Conservation (phyloP, 2,888 invertebrate species). For the Caenorhabditis sp. region DNA sequence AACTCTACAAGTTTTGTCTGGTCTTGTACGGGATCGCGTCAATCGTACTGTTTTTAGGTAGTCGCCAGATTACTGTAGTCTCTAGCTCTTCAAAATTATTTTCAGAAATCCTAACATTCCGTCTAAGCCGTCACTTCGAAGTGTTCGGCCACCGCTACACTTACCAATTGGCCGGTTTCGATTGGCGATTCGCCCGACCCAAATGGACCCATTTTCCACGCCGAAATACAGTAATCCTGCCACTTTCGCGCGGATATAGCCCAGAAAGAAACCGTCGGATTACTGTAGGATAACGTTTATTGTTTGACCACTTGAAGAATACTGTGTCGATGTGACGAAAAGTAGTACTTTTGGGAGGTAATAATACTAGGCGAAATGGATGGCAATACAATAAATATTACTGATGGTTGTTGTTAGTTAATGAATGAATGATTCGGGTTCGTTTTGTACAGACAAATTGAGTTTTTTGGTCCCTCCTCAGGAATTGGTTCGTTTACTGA, state of each 20-base stretch:
- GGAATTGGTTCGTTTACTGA: conserved; percentile 38
- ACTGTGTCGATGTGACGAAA: conserved; percentile 22
- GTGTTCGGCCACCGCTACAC: conserved; percentile 37
- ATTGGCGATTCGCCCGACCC: conserved; percentile 47
- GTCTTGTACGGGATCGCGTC: conserved; percentile 17
- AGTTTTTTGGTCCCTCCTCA: neutral
- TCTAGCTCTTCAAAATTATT: neutral
- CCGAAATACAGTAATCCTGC: conserved; percentile 52
- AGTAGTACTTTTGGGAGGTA: conserved; percentile 22
- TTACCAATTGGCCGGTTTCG: conserved; percentile 34
- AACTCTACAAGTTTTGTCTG: conserved; percentile 47
- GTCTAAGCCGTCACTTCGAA: conserved; percentile 21
- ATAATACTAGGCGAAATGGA: conserved; percentile 25
- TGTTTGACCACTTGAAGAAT: conserved; percentile 9
- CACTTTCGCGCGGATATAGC: conserved; percentile 32
- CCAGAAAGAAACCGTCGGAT: conserved; percentile 41
- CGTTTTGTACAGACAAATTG: conserved; percentile 40
- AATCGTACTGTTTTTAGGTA: conserved; percentile 16
- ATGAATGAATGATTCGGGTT: neutral
- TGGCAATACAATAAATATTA: conserved; percentile 49
- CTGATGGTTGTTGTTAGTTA: no score
- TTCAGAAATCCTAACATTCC: conserved; percentile 30
- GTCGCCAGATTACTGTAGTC: neutral
- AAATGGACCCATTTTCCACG: conserved; percentile 48
- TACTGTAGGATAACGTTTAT: conserved; percentile 15